Evolutionary conservation across 2,888 invertebrate genomes (phyloP).

Genomic region (Apotomis capreana): DNA sequence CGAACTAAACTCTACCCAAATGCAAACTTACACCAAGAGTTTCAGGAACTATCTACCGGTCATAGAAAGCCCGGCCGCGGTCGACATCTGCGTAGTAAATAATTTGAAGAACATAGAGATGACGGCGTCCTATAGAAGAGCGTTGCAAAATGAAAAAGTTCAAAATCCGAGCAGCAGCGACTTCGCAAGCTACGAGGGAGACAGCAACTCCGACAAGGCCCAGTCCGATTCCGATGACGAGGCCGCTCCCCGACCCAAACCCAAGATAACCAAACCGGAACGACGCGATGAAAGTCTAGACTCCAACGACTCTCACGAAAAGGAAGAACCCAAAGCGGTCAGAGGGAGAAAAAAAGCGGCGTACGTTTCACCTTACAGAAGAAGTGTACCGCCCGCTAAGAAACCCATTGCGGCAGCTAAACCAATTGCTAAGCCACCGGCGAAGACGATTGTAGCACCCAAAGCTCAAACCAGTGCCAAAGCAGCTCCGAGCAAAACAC

Average conservation of each 20-base stretch:
- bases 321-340: constrained; percentile 82
- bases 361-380: constrained; percentile 85
- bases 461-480: constrained; percentile 67
- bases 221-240: constrained; percentile 77
- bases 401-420: constrained; percentile 58
- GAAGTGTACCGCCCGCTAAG: constrained; percentile 63
- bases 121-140: constrained; percentile 67
- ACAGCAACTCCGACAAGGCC: constrained; percentile 82
- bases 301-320: constrained; percentile 75
- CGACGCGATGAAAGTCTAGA: constrained; percentile 73
- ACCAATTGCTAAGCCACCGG: constrained; percentile 53
- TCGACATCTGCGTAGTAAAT: constrained; percentile 75
- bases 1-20: constrained; percentile 84
- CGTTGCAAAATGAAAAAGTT: constrained; percentile 53
- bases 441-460: constrained; percentile 54
- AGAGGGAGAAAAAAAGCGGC: constrained; percentile 87
- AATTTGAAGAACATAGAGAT: constrained; percentile 78
- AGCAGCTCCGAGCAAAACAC: constrained; percentile 61
- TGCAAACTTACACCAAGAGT: constrained; percentile 84
- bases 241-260: constrained; percentile 71
- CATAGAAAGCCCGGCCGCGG: constrained; percentile 73
- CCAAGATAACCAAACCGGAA: constrained; percentile 84
- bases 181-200: constrained; percentile 81
- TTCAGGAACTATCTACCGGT: constrained; percentile 78
- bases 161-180: constrained; percentile 70